phyloP scores from a whole-genome alignment of 2,113 vertebrate species.

The Perognathus longimembris region DNA sequence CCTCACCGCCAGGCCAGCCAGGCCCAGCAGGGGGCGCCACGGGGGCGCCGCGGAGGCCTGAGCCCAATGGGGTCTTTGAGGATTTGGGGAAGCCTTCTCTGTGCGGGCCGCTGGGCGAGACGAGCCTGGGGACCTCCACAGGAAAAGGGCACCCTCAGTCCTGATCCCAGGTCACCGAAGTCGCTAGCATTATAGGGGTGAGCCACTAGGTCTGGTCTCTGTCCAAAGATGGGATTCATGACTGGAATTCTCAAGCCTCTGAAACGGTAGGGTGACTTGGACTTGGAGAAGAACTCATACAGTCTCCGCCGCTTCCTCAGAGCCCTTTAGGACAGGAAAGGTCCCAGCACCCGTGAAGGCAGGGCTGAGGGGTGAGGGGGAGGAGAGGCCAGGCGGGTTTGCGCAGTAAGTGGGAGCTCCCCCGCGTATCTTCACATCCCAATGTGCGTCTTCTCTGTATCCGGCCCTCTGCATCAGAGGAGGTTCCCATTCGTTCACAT shows the following conservation, averaged over 20 bases:
- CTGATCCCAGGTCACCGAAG: too few relatives aligned
- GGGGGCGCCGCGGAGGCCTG: neutral
- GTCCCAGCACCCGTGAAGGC: rapidly evolving
- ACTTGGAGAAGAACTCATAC: neutral
- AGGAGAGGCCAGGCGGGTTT: neutral
- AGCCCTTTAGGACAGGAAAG: neutral
- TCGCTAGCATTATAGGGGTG: too few relatives aligned
- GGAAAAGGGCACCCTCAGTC: neutral
- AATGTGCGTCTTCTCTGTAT: neutral
- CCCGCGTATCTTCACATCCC: neutral
- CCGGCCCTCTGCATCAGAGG: neutral
- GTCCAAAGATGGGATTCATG: neutral
- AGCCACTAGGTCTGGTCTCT: neutral
- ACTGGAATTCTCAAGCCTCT: neutral
- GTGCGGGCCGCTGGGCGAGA: neutral
- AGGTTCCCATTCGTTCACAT: neutral
- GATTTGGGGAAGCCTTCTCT: neutral
- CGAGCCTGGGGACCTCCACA: neutral
- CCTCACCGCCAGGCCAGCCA: slow-evolving; percentile 27
- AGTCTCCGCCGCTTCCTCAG: neutral
- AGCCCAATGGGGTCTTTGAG: slow-evolving; percentile 52
- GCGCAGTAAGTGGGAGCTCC: neutral
- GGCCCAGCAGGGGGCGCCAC: neutral
- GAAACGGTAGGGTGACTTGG: neutral
- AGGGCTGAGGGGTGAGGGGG: neutral